Percentiles rank a stretch among this genome's conserved stretches.
Conservation (phyloP, 1,140 invertebrate genomes). For the Wiebesia pumilae region DNA sequence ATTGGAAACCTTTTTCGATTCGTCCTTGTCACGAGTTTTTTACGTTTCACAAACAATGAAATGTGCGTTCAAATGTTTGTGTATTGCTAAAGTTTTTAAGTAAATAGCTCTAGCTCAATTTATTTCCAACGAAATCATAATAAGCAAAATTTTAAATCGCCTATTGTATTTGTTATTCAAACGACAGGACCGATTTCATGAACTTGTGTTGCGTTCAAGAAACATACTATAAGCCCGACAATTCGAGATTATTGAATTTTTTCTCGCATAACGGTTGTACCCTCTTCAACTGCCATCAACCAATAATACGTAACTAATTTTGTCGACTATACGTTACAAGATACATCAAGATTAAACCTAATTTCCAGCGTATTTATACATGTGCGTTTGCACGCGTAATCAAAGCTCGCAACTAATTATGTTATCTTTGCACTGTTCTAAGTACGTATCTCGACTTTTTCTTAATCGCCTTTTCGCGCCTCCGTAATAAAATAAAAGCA, state of each 20-base stretch:
- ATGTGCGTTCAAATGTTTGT: too few species aligned
- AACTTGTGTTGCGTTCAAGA: too few species aligned
- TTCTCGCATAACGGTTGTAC: background rate
- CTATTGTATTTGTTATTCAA: too few species aligned
- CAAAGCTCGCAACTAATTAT: background rate
- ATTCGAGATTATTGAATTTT: background rate
- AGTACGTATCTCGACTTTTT: background rate
- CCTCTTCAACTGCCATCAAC: background rate
- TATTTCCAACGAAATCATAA: too few species aligned
- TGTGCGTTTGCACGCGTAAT: background rate
- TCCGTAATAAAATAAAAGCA: too few species aligned
- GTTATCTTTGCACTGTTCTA: background rate
- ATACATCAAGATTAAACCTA: background rate
- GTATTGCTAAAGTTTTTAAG: too few species aligned
- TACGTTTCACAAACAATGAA: too few species aligned
- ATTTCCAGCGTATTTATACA: background rate
- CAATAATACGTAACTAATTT: background rate
- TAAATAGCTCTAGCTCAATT: too few species aligned
- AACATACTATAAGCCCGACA: background rate
- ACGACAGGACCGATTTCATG: too few species aligned
- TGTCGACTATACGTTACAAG: background rate
- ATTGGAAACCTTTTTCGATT: constrained; percentile 8
- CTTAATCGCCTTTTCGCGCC: background rate
- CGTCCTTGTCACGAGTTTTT: background rate
- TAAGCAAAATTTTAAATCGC: too few species aligned